Evolutionary conservation across 53 echinoderm and acorn worm genomes (phyloP).

Genomic region (Pentamera pediparva): DNA sequence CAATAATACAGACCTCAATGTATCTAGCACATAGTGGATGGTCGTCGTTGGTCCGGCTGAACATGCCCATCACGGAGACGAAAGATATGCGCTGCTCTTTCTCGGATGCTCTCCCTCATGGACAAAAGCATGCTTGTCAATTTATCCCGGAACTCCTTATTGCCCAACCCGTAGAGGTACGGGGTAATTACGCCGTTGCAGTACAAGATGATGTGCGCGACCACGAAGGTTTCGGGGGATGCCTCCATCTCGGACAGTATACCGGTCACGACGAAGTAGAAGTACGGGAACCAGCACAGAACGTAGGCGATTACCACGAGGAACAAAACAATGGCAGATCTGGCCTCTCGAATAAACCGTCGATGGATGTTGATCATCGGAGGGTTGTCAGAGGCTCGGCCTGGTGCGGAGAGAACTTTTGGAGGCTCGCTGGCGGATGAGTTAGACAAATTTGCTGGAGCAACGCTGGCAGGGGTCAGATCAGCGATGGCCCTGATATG

Average conservation of each 20-base stretch:
- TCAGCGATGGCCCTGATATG: constrained; percentile 19
- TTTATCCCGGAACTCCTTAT: constrained; percentile 4
- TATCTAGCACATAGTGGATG: too few relatives aligned
- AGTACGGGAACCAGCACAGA: constrained; percentile 11
- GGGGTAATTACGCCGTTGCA: constrained; percentile 16
- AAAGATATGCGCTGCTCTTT: too few relatives aligned
- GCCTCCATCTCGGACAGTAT: neutral
- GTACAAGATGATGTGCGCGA: constrained; percentile 16
- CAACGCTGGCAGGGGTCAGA: neutral
- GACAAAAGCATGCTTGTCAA: too few relatives aligned
- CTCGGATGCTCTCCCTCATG: too few relatives aligned
- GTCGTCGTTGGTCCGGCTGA: too few relatives aligned
- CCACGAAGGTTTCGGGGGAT: neutral
- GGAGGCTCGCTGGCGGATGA: neutral
- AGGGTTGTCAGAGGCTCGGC: too few relatives aligned
- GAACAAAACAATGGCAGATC: constrained; percentile 13
- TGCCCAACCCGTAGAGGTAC: constrained; percentile 21
- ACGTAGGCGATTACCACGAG: constrained; percentile 11
- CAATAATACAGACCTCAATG: too few relatives aligned
- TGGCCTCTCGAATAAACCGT: constrained; percentile 19
- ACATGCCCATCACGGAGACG: too few relatives aligned
- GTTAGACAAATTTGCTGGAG: neutral
- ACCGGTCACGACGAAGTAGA: constrained; percentile 10
- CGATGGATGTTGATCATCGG: neutral
- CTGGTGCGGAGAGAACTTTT: neutral